phyloP scores from a whole-genome alignment of 2,888 invertebrate species.

The Polydrusus tereticollis region DNA sequence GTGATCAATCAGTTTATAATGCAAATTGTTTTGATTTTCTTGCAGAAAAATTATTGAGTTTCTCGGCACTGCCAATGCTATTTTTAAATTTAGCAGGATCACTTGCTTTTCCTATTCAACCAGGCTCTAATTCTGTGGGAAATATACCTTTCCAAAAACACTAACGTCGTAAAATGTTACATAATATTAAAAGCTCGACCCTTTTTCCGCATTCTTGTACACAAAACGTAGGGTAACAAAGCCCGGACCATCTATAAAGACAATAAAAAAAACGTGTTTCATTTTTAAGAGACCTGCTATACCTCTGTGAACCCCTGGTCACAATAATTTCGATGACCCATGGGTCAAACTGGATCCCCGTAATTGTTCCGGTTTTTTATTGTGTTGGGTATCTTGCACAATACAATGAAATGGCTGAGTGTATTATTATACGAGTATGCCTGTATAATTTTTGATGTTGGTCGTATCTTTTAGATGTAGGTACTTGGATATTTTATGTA shows the following conservation, averaged over 20 bases:
- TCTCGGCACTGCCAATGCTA: too few relatives aligned
- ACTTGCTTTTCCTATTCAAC: too few relatives aligned
- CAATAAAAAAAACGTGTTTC: constrained; percentile 34
- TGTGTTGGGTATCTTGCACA: constrained; percentile 35
- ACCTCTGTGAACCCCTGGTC: constrained; percentile 37
- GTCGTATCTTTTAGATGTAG: constrained; percentile 3
- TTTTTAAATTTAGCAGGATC: too few relatives aligned
- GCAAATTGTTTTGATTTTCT: too few relatives aligned
- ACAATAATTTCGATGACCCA: constrained; percentile 36
- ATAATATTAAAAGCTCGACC: background rate
- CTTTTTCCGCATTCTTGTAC: background rate
- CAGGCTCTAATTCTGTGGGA: background rate
- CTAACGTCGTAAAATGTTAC: background rate
- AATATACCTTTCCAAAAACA: background rate
- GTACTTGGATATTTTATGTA: too few relatives aligned
- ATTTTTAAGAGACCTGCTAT: constrained; percentile 27
- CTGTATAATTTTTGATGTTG: constrained; percentile 16
- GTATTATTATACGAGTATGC: constrained; percentile 17
- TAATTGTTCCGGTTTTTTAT: constrained; percentile 44
- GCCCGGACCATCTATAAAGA: background rate
- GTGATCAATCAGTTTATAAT: background rate
- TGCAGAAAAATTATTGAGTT: too few relatives aligned
- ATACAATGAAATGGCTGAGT: constrained; percentile 29
- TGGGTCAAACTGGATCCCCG: constrained; percentile 32
- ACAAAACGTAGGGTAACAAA: background rate